phyloP scores from a whole-genome alignment of 2,113 vertebrate species.

The Bos javanicus region DNA sequence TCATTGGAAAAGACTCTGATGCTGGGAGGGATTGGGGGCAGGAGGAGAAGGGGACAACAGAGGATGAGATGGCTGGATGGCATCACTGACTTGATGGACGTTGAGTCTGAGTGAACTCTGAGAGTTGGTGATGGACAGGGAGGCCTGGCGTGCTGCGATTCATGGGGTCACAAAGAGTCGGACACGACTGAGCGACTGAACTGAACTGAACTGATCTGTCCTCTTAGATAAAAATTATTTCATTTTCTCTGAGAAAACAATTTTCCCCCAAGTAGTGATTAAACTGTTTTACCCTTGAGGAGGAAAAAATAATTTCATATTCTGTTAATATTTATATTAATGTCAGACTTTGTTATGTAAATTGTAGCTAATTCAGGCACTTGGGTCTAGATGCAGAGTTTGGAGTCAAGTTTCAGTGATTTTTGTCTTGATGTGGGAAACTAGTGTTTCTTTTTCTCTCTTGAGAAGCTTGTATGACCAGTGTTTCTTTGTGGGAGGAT shows the following conservation, averaged over 20 bases:
- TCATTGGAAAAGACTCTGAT: no score
- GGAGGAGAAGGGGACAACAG: no score
- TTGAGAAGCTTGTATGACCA: neutral
- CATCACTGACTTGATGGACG: no score
- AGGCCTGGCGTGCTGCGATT: no score
- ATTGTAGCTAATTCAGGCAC: neutral
- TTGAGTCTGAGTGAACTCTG: no score
- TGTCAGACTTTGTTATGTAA: neutral
- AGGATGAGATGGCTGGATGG: no score
- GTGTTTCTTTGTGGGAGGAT: neutral
- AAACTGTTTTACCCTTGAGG: neutral
- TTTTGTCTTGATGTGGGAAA: neutral
- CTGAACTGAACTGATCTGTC: neutral
- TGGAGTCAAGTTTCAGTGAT: neutral
- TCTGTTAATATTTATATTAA: slow-evolving; percentile 15
- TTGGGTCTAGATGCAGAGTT: neutral
- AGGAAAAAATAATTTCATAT: neutral
- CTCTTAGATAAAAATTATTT: slow-evolving; percentile 29
- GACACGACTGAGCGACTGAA: no score
- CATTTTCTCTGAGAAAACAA: neutral
- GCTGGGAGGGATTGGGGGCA: no score
- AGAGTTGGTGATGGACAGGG: no score
- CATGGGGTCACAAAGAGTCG: no score
- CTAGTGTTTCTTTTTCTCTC: neutral
- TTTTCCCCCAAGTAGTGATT: neutral